Evolutionary conservation across 1,140 invertebrate species (phyloP).

Genomic region (Argopecten irradians): DNA sequence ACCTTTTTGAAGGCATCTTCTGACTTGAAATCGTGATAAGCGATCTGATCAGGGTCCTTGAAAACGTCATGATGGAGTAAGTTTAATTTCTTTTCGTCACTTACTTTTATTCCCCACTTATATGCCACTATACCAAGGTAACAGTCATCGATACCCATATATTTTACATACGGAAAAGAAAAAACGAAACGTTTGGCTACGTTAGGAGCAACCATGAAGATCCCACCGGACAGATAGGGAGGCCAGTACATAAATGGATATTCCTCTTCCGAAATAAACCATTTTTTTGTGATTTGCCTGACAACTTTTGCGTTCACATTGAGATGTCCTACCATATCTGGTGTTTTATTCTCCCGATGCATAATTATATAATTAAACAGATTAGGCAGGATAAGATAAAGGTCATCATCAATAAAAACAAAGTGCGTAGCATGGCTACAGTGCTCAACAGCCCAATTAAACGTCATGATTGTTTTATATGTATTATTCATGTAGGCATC

Average conservation of each 20-base stretch:
- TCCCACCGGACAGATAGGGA: conserved; percentile 43
- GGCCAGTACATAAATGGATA: conserved; percentile 42
- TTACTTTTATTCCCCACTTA: conserved; percentile 14
- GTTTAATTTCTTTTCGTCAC: neutral
- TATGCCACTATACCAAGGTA: conserved; percentile 43
- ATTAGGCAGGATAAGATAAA: conserved; percentile 25
- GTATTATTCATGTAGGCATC: conserved; percentile 48
- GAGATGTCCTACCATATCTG: neutral
- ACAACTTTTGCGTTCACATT: conserved; percentile 13
- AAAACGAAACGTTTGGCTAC: neutral
- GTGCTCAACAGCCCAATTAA: conserved; percentile 35
- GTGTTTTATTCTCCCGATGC: neutral
- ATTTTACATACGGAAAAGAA: conserved; percentile 29
- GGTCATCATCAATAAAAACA: conserved; percentile 46
- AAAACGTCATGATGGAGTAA: no score
- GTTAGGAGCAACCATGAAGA: conserved; percentile 28
- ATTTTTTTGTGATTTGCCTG: conserved; percentile 28
- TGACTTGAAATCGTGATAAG: no score
- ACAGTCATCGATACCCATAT: conserved; percentile 40
- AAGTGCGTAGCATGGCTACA: conserved; percentile 5
- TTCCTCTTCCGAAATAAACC: conserved; percentile 38
- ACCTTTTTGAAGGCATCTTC: no score
- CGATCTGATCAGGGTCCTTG: no score
- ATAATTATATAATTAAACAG: conserved; percentile 28
- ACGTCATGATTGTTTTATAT: conserved; percentile 42